Base-by-base conservation (phyloP, 2,888 invertebrate species). In the Nipponacmea schrenckii region DNA sequence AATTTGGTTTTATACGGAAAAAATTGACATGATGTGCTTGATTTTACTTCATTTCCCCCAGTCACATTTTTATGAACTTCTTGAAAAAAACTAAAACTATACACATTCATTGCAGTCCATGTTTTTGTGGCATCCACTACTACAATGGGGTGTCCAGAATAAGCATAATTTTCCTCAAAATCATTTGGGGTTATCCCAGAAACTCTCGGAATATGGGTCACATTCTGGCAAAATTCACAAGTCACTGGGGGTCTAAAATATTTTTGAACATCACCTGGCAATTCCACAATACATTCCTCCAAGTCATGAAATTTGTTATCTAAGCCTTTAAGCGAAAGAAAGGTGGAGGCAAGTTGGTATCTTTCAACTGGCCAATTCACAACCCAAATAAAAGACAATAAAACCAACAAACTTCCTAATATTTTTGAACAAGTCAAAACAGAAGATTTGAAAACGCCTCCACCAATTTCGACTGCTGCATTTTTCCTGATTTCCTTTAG, bases 1-100 rank as follows among this genome's bases (percentile, higher is more conserved):
- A 97, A 94, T 48, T 95, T 94, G 0, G 96, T 96, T 89, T 94
- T 85, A 89, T 98, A 98, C 0, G 97, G 95, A 86, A 98, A 95
- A 90, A 96, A 98, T 88, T 97, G 97, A 81, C 97, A 98, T 78
- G 93, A 93, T 56, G 81, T 56, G 8, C 24, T 76, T 62, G 82
- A 81, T 14, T 72, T 74, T 68, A 80, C 83, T 69, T 88, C 85
- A 69, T 88, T 70, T 26, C 80, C 85, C 8, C 85, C 79, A 74
- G 88, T 87, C 68, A 91, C 91, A 45, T 91, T 90, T 14, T 81
- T 76, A 89, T 97, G 96, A 70, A 90, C 75, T 48, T 84, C 90
- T 78, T 93, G 93, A 89, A 98, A 95, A 89, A 94, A 96, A 75
- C 92, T 90, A 85, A 95, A 97, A 78, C 93, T 92, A 89, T 97